These are phyloP conservation scores for Neodiprion pinetum DNA, from an alignment of 1,140 invertebrate genomes.

Conservation along the genomic window DNA sequence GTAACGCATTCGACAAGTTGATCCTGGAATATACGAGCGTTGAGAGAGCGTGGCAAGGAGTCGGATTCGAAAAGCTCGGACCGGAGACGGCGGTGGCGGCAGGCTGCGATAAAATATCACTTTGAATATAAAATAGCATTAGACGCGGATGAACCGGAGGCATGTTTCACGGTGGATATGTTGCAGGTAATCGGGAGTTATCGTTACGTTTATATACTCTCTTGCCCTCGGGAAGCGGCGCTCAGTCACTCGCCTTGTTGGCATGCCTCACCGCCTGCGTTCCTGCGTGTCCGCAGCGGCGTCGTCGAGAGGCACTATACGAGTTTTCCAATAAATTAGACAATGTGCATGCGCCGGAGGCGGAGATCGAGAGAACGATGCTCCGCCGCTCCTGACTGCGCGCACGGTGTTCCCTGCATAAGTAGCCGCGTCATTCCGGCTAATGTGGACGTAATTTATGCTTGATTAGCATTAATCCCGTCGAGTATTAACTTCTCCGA, in stretches of 20 bases:
- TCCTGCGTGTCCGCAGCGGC: no score
- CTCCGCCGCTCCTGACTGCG: no score
- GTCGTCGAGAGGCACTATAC: no score
- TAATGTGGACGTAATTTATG: constrained; percentile 47
- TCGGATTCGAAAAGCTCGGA: not conserved
- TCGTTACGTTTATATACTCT: not conserved
- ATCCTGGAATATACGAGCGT: constrained; percentile 27
- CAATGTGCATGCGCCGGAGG: not conserved
- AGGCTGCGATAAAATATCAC: not conserved
- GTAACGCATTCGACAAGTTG: constrained; percentile 28
- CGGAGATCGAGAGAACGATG: no score
- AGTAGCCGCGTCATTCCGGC: constrained; percentile 15
- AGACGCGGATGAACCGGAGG: not conserved
- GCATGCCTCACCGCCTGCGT: no score
- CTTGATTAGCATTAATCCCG: constrained; percentile 57
- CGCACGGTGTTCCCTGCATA: no score
- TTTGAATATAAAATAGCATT: constrained; percentile 1
- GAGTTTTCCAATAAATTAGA: not conserved
- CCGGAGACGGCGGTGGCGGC: not conserved
- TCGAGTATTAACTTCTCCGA: constrained; percentile 45
- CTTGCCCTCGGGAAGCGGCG: not conserved
- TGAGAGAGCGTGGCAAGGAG: constrained; percentile 3
- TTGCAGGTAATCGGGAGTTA: constrained; percentile 3
- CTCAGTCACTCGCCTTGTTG: no score
- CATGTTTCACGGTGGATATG: not conserved